Percentiles rank a stretch among this genome's conserved stretches.
These are phyloP conservation scores for Piezodorus guildinii DNA, from an alignment of 1,140 invertebrate species.

Conservation along the genomic window DNA sequence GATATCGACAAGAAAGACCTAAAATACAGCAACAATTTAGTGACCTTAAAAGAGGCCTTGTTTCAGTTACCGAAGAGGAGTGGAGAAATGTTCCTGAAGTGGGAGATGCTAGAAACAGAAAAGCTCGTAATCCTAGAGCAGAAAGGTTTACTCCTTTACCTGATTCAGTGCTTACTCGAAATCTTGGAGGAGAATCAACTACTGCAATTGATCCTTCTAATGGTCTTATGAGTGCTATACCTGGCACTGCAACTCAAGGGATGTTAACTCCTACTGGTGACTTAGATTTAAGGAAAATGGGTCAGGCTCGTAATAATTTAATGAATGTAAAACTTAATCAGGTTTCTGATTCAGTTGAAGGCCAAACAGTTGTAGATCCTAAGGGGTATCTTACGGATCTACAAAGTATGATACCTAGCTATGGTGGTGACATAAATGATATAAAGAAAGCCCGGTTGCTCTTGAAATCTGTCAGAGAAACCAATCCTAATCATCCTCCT, in stretches of 20 bases:
- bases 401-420: conserved; percentile 96
- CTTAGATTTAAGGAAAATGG: conserved; percentile 96
- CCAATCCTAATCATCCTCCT: conserved; percentile 97
- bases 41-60: conserved; percentile 88
- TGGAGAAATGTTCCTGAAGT: conserved; percentile 98
- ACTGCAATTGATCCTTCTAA: conserved; percentile 75
- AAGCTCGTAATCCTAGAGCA: conserved; percentile 84
- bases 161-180: conserved; percentile 88
- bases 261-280: conserved; percentile 72
- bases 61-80: conserved; percentile 77
- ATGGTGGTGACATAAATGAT: conserved; percentile 94
- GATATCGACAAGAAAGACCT: conserved; percentile 93
- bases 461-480: conserved; percentile 94
- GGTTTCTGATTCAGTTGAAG: conserved; percentile 95
- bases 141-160: conserved; percentile 97
- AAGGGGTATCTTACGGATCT: conserved; percentile 98
- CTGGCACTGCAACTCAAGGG: conserved; percentile 56
- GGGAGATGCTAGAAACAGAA: conserved; percentile 95
- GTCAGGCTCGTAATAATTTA: conserved; percentile 95
- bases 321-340: conserved; percentile 99
- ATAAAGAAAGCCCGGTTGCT: conserved; percentile 97
- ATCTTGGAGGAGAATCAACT: conserved; percentile 70
- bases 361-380: conserved; percentile 98
- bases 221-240: conserved; percentile 72
- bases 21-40: conserved; percentile 99